phyloP scores from a whole-genome alignment of 2,797 vertebrate species.

The Anguilla anguilla region DNA sequence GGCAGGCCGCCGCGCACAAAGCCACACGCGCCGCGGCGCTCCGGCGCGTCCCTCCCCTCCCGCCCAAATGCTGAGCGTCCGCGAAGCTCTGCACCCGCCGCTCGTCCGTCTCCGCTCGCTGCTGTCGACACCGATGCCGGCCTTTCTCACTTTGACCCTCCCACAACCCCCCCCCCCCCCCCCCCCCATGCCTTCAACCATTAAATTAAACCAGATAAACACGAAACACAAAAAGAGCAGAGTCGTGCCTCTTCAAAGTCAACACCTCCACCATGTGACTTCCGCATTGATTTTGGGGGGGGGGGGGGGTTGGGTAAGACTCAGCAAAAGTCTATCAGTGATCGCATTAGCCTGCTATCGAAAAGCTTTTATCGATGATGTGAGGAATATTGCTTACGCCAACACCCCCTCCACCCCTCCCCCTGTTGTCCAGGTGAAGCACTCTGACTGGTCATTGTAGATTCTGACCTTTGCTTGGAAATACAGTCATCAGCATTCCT shows the following conservation, averaged over 20 bases:
- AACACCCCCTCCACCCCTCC: neutral
- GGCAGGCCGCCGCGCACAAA: neutral
- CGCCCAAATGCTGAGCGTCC: neutral
- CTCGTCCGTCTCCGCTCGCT: neutral
- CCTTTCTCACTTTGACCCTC: no score
- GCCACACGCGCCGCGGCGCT: neutral
- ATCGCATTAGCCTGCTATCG: neutral
- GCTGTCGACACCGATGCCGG: neutral
- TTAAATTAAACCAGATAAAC: no score
- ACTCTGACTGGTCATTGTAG: neutral
- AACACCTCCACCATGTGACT: neutral
- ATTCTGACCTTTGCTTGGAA: neutral
- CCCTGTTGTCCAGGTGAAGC: neutral
- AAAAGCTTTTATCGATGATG: slow-evolving; percentile 5
- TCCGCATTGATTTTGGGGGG: neutral
- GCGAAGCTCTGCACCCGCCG: neutral
- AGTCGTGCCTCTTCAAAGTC: neutral
- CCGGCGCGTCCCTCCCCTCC: neutral
- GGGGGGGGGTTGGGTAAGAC: neutral
- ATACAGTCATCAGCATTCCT: neutral
- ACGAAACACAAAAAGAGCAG: neutral
- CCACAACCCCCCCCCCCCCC: neutral
- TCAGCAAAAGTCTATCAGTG: slow-evolving; percentile 13
- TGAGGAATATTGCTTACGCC: neutral
- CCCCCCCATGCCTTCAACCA: neutral